phyloP scores from a whole-genome alignment of 2,888 invertebrate species.

The Sinhomidia bicolor region DNA sequence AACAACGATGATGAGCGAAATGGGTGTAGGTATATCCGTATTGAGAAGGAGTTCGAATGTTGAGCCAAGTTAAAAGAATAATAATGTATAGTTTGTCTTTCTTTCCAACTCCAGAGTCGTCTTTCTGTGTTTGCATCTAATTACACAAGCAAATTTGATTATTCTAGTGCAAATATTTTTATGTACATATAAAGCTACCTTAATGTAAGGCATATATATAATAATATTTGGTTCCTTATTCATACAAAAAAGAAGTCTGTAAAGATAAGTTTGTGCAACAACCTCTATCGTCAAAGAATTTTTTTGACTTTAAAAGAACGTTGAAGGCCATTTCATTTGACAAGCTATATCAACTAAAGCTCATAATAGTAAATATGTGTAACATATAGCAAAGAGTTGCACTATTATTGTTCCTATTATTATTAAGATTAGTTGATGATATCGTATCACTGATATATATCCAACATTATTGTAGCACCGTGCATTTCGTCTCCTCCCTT shows the following conservation, averaged over 20 bases:
- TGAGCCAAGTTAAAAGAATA: no score
- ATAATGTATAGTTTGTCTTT: no score
- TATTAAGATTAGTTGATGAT: neutral
- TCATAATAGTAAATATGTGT: neutral
- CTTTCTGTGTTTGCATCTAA: no score
- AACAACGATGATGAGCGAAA: neutral
- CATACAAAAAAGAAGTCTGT: slow-evolving; percentile 5
- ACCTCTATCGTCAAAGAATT: neutral
- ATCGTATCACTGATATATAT: slow-evolving; percentile 54
- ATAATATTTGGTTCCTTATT: slow-evolving; percentile 32
- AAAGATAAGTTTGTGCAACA: neutral
- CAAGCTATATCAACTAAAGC: slow-evolving; percentile 38
- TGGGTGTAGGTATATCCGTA: no score
- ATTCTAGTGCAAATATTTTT: neutral
- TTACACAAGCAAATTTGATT: neutral
- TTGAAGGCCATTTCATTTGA: slow-evolving; percentile 64
- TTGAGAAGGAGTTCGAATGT: neutral
- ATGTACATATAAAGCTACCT: neutral
- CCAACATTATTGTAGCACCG: slow-evolving; percentile 45
- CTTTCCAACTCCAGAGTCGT: no score
- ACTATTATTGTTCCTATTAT: neutral
- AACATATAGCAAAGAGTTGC: neutral
- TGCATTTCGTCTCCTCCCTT: slow-evolving; percentile 61
- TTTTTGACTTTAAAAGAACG: slow-evolving; percentile 34
- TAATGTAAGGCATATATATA: neutral